Conservation (phyloP, 2,797 vertebrate genomes). For the Gymnocypris eckloni region DNA sequence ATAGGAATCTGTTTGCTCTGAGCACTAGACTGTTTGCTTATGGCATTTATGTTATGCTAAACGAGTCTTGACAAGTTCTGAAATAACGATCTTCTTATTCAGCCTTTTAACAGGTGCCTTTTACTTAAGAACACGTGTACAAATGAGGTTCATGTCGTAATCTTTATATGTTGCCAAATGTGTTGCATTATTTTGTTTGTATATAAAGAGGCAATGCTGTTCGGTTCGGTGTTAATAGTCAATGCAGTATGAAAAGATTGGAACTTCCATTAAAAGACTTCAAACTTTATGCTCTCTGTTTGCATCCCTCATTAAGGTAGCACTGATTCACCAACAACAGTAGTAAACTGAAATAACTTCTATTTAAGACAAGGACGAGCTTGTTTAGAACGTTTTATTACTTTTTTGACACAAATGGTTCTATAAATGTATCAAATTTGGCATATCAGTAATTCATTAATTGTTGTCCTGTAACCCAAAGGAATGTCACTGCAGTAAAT, state of each 20-base stretch:
- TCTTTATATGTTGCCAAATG: slow-evolving; percentile 23
- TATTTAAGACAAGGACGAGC: neutral
- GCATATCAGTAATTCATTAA: neutral
- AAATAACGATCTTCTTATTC: neutral
- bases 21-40: slow-evolving; percentile 4
- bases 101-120: slow-evolving; percentile 41
- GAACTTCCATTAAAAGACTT: slow-evolving; percentile 37
- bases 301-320: neutral
- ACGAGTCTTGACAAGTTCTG: neutral
- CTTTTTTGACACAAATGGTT: neutral
- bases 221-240: neutral
- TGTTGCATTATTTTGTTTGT: slow-evolving; percentile 25
- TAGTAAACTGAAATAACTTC: neutral
- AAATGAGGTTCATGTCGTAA: neutral
- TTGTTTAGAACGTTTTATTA: neutral
- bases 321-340: neutral
- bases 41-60: neutral
- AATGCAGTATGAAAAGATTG: neutral
- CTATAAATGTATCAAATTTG: slow-evolving; percentile 20
- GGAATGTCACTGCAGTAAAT: neutral
- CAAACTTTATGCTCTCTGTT: neutral
- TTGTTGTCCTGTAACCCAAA: slow-evolving; percentile 18
- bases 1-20: slow-evolving; percentile 1
- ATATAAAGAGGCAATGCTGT: neutral
- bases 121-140: neutral